Percentiles rank a stretch among this genome's conserved stretches.
These are phyloP conservation scores for Trididemnum clinides DNA, from an alignment of 23 tunicate species.

Conservation along the genomic window DNA sequence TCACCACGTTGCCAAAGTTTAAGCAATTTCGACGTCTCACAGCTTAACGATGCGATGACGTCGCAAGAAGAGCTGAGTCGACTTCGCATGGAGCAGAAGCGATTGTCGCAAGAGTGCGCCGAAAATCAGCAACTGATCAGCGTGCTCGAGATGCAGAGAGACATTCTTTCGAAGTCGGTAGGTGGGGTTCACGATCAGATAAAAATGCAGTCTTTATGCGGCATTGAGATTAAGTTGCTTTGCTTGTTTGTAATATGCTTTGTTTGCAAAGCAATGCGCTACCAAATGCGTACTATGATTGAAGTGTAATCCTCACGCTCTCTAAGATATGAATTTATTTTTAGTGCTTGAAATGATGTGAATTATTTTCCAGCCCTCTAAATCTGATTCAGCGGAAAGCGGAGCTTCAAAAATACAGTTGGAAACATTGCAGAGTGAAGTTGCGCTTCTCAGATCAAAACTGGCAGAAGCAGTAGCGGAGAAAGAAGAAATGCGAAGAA, in stretches of 20 bases:
- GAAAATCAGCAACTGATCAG: slow-evolving; percentile 85
- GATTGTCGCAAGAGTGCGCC: slow-evolving; percentile 58
- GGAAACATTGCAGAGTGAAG: slow-evolving; percentile 58
- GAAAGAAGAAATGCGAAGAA: background rate
- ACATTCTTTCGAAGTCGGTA: slow-evolving; percentile 85
- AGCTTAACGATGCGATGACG: slow-evolving; percentile 49
- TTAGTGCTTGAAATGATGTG: too few relatives aligned
- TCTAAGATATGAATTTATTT: too few relatives aligned
- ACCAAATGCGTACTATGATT: background rate
- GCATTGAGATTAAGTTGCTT: too few relatives aligned
- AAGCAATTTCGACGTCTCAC: background rate
- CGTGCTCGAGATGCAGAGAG: slow-evolving; percentile 87
- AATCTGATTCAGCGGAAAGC: slow-evolving; percentile 19
- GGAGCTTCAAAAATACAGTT: slow-evolving; percentile 31
- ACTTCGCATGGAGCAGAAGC: slow-evolving; percentile 57
- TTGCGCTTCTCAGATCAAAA: slow-evolving; percentile 19
- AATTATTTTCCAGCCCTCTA: slow-evolving; percentile 66
- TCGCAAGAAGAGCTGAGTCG: slow-evolving; percentile 40
- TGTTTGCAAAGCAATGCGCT: too few relatives aligned
- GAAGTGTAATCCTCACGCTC: too few relatives aligned
- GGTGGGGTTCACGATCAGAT: background rate
- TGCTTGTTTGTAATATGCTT: too few relatives aligned
- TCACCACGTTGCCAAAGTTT: too few relatives aligned
- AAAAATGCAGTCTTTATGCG: background rate
- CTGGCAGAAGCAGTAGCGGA: slow-evolving; percentile 30